Conservation (phyloP, 2,888 invertebrate genomes). For the Callyntrura sp. region DNA sequence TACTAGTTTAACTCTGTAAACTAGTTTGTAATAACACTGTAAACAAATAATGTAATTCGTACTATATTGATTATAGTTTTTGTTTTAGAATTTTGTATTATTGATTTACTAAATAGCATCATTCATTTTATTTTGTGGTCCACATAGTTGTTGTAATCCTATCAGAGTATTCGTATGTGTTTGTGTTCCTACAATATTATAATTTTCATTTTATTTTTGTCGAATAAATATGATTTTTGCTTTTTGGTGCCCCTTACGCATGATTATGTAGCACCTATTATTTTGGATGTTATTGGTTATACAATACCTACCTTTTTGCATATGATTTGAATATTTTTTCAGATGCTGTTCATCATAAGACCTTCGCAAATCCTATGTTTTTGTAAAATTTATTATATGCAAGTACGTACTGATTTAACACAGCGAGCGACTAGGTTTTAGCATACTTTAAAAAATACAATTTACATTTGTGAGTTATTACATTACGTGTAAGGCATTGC, state of each 20-base stretch:
- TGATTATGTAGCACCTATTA: constrained; percentile 85
- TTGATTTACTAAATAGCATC: neutral
- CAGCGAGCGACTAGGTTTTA: too few relatives aligned
- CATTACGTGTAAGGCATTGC: too few relatives aligned
- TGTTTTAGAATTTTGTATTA: constrained; percentile 5
- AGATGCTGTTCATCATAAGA: neutral
- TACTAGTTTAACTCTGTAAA: neutral
- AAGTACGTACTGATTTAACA: too few relatives aligned
- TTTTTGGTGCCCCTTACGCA: constrained; percentile 82
- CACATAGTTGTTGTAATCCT: constrained; percentile 30
- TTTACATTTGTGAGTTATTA: too few relatives aligned
- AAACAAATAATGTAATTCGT: neutral
- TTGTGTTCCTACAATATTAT: constrained; percentile 64
- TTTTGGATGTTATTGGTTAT: neutral
- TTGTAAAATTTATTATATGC: too few relatives aligned
- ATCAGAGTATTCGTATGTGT: constrained; percentile 52
- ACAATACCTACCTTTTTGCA: constrained; percentile 1
- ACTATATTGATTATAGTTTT: constrained; percentile 20
- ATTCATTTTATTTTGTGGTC: constrained; percentile 43
- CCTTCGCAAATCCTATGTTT: too few relatives aligned
- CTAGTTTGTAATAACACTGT: constrained; percentile 9
- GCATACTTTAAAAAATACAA: too few relatives aligned
- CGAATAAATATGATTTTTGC: constrained; percentile 64
- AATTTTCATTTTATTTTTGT: constrained; percentile 50
- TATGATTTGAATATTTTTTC: neutral